Evolutionary conservation across 1,140 invertebrate species (phyloP).

Genomic region (Drosophila ficusphila): DNA sequence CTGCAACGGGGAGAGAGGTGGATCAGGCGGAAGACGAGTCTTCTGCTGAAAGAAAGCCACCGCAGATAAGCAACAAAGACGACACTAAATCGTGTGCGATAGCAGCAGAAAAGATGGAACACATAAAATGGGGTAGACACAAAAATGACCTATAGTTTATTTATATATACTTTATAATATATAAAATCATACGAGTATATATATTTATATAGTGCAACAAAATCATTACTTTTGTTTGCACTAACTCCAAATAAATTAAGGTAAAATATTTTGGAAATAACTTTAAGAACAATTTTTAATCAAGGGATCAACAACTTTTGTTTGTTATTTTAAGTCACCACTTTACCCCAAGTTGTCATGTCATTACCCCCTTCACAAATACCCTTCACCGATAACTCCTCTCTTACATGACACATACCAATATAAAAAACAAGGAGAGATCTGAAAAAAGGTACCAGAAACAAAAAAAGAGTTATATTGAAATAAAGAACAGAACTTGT

Average conservation of each 20-base stretch:
- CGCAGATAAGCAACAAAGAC: slow-evolving; percentile 75
- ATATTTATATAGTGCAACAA: too few relatives aligned
- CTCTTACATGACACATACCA: slow-evolving; percentile 65
- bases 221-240: too few relatives aligned
- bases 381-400: slow-evolving; percentile 19
- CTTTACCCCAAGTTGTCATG: slow-evolving; percentile 5
- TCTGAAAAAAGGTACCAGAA: slow-evolving; percentile 45
- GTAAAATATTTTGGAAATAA: not conserved
- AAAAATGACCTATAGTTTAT: slow-evolving; percentile 8
- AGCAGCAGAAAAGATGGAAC: slow-evolving; percentile 31
- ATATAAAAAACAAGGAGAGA: slow-evolving; percentile 29
- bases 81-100: slow-evolving; percentile 76
- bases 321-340: not conserved
- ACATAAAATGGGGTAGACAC: not conserved
- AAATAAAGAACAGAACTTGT: slow-evolving; percentile 25
- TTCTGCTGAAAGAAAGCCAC: slow-evolving; percentile 63
- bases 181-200: not conserved
- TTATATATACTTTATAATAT: not conserved
- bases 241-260: too few relatives aligned
- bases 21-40: slow-evolving; percentile 17
- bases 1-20: slow-evolving; percentile 13
- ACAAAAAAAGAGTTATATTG: slow-evolving; percentile 16
- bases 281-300: too few relatives aligned
- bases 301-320: not conserved
- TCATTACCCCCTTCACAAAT: slow-evolving; percentile 17